phyloP scores from a whole-genome alignment of 2,113 vertebrate species.

The Galemys pyrenaicus region DNA sequence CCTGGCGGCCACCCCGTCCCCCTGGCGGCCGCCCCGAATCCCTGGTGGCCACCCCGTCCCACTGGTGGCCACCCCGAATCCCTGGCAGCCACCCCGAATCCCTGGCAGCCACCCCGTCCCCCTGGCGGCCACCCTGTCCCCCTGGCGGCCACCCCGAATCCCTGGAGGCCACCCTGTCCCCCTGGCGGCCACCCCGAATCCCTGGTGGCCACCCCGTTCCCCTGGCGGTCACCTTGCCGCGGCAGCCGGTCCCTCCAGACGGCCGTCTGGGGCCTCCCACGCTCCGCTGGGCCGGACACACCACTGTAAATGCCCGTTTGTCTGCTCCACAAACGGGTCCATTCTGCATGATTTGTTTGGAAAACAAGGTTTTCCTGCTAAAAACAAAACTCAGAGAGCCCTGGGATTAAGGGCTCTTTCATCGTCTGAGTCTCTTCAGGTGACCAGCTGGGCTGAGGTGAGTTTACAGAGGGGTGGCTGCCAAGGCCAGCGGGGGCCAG shows the following conservation, averaged over 20 bases:
- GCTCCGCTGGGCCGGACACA: slow-evolving; percentile 34
- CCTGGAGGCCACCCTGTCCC: too few species aligned
- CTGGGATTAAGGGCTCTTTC: slow-evolving; percentile 50
- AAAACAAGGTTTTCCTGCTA: slow-evolving; percentile 67
- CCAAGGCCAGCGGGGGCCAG: slow-evolving; percentile 73
- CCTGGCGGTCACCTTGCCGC: too few species aligned
- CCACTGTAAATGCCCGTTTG: slow-evolving; percentile 26
- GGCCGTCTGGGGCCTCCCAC: slow-evolving; percentile 40
- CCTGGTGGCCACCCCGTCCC: too few species aligned
- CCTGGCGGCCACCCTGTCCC: too few species aligned
- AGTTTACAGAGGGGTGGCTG: slow-evolving; percentile 65
- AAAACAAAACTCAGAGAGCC: slow-evolving; percentile 59
- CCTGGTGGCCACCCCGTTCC: too few species aligned
- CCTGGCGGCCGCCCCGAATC: too few species aligned
- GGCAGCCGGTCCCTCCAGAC: not conserved
- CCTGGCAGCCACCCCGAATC: too few species aligned
- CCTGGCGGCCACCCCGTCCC: too few species aligned
- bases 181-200: not conserved
- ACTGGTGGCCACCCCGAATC: not conserved
- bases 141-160: too few species aligned
- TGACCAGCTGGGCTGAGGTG: slow-evolving; percentile 62
- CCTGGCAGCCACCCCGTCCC: too few species aligned
- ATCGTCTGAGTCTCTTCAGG: slow-evolving; percentile 56
- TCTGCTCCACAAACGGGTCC: slow-evolving; percentile 51
- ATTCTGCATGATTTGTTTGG: slow-evolving; percentile 47